Percentiles rank a stretch among this genome's conserved stretches.
Evolutionary conservation across 2,888 invertebrate species (phyloP).

Genomic region (Melieria crassipennis): DNA sequence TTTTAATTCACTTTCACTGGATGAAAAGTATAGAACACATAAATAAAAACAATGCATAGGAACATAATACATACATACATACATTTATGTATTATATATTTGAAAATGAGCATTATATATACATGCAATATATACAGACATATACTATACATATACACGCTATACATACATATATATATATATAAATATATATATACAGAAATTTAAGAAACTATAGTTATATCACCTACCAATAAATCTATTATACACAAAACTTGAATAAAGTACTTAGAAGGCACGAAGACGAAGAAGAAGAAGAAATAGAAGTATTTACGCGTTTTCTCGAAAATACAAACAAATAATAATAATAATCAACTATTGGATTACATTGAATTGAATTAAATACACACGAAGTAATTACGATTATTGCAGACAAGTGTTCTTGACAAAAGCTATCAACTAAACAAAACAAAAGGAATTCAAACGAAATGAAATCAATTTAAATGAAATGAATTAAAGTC

Average conservation of each 20-base stretch:
- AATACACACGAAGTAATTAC: conserved; percentile 9
- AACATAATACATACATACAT: conserved; percentile 11
- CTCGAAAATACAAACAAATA: conserved; percentile 2
- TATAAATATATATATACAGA: conserved; percentile 11
- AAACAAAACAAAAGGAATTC: conserved; percentile 7
- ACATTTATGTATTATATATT: conserved; percentile 16
- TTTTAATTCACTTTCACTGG: neutral
- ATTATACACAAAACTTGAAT: conserved; percentile 20
- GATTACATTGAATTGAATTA: conserved; percentile 16
- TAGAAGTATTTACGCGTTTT: neutral
- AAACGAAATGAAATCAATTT: conserved; percentile 7
- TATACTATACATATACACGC: conserved; percentile 27
- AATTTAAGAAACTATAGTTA: neutral
- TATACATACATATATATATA: conserved; percentile 30
- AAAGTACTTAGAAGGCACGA: neutral
- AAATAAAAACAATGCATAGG: conserved; percentile 39
- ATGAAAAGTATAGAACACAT: conserved; percentile 15
- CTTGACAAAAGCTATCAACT: conserved; percentile 3
- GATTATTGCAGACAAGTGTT: conserved; percentile 23
- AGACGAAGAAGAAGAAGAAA: neutral
- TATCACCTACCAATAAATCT: conserved; percentile 17
- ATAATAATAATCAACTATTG: conserved; percentile 2
- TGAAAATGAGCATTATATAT: neutral
- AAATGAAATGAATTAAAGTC: conserved; percentile 7
- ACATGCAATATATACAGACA: conserved; percentile 22